A percentile compares a stretch with the other conserved stretches of the same genome.
phyloP scores from a whole-genome alignment of 2,113 vertebrate species.

The Myrmecobius fasciatus region DNA sequence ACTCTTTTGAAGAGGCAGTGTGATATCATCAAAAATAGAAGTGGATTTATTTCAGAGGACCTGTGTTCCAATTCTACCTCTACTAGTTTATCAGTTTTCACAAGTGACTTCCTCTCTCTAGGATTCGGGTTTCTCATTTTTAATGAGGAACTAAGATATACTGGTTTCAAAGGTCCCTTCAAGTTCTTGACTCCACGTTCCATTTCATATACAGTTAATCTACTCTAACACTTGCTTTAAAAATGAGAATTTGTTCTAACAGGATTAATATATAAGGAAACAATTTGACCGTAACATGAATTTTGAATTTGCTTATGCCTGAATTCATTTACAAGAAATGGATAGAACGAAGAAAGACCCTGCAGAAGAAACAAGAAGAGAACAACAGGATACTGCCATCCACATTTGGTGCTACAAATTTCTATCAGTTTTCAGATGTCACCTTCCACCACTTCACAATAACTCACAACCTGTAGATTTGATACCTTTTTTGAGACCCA shows the following conservation, averaged over 20 bases:
- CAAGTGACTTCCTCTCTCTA: not conserved
- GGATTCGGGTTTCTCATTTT: not conserved
- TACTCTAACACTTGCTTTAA: not conserved
- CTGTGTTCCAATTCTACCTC: not conserved
- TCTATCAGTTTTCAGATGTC: not conserved
- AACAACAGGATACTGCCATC: not conserved
- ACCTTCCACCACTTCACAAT: not conserved
- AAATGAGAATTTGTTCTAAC: not conserved
- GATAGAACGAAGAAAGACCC: not conserved
- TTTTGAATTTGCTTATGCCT: not conserved
- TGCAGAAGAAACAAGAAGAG: not conserved
- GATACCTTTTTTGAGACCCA: not conserved
- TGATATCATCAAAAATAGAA: not conserved
- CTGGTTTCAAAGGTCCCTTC: not conserved
- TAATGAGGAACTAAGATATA: not conserved
- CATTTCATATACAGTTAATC: not conserved
- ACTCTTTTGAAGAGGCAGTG: not conserved
- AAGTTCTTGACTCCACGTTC: not conserved
- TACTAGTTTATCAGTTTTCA: not conserved
- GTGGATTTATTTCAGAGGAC: not conserved
- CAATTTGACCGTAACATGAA: not conserved
- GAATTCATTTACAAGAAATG: not conserved
- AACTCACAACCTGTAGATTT: not conserved
- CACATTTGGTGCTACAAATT: not conserved
- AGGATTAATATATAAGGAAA: not conserved